A percentile compares a stretch with the other conserved stretches of the same genome.
Evolutionary conservation across 2,888 invertebrate genomes (phyloP).

Genomic region (Gymnoscelis rufifasciata): DNA sequence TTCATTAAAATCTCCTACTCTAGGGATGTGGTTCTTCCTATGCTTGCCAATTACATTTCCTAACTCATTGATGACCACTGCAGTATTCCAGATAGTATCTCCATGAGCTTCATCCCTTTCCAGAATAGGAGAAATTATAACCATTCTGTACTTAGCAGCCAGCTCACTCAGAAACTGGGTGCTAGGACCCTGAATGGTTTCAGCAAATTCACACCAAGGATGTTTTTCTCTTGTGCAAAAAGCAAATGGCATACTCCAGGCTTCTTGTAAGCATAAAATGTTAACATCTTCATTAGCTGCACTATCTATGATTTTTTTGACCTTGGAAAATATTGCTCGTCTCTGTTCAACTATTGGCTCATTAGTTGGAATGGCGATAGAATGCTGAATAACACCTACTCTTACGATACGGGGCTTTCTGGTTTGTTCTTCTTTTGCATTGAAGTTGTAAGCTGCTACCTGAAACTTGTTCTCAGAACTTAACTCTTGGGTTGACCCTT

Average conservation of each 20-base stretch:
- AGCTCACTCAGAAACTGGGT: slow-evolving; percentile 88
- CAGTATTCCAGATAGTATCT: slow-evolving; percentile 96
- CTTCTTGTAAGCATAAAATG: slow-evolving; percentile 96
- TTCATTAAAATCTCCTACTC: slow-evolving; percentile 99
- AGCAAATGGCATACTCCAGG: slow-evolving; percentile 99
- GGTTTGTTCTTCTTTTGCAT: slow-evolving; percentile 83
- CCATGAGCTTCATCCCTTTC: slow-evolving; percentile 93
- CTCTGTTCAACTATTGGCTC: slow-evolving; percentile 87
- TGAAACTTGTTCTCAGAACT: slow-evolving; percentile 83
- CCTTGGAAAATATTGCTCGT: slow-evolving; percentile 86
- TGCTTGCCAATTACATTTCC: slow-evolving; percentile 95
- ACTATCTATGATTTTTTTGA: slow-evolving; percentile 84
- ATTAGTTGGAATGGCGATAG: slow-evolving; percentile 86
- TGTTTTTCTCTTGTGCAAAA: slow-evolving; percentile 98
- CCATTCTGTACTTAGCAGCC: slow-evolving; percentile 91
- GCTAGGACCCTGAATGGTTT: slow-evolving; percentile 91
- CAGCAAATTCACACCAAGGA: slow-evolving; percentile 99
- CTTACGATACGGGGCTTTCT: slow-evolving; percentile 85
- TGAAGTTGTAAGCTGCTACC: slow-evolving; percentile 86
- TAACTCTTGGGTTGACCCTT: slow-evolving; percentile 59
- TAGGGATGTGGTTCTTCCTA: slow-evolving; percentile 98
- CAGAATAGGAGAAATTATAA: slow-evolving; percentile 95
- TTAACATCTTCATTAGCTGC: slow-evolving; percentile 91
- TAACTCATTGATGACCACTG: slow-evolving; percentile 92
- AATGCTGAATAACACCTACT: slow-evolving; percentile 93